phyloP scores from a whole-genome alignment of 1,140 invertebrate genomes.

The Subanguina moxae region DNA sequence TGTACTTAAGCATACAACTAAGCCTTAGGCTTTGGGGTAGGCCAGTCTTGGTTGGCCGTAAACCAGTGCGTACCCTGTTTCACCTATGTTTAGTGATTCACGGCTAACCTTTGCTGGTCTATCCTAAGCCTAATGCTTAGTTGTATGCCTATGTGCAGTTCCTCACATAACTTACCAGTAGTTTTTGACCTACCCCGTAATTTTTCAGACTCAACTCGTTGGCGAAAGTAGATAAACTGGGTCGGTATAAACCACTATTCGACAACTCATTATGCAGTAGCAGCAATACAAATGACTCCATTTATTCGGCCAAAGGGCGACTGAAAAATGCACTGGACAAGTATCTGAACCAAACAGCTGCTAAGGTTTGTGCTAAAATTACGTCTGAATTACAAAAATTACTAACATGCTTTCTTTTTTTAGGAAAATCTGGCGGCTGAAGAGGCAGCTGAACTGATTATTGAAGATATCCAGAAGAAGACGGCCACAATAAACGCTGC shows the following conservation, averaged over 20 bases:
- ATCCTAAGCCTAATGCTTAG: too few relatives aligned
- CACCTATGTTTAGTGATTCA: too few relatives aligned
- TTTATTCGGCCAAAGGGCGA: slow-evolving; percentile 1
- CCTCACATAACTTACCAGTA: too few relatives aligned
- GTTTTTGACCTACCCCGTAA: too few relatives aligned
- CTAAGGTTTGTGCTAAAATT: slow-evolving; percentile 8
- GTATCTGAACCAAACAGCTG: slow-evolving; percentile 15
- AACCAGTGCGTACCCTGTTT: too few relatives aligned
- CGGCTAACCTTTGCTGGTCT: too few relatives aligned
- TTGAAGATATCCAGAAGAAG: slow-evolving; percentile 11
- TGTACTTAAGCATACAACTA: too few relatives aligned
- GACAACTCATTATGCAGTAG: slow-evolving; percentile 6
- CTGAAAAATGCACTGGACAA: slow-evolving; percentile 18
- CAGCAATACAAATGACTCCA: neutral
- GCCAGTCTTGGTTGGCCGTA: too few relatives aligned
- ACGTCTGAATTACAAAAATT: neutral
- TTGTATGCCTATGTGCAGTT: too few relatives aligned
- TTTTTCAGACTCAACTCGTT: slow-evolving; percentile 14
- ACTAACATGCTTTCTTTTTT: slow-evolving; percentile 13
- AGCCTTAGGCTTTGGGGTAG: too few relatives aligned
- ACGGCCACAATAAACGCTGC: neutral
- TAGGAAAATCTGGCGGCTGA: slow-evolving; percentile 13
- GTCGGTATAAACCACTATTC: slow-evolving; percentile 17
- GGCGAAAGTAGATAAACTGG: slow-evolving; percentile 13
- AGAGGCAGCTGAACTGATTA: slow-evolving; percentile 18